Evolutionary conservation across 2,888 invertebrate genomes (phyloP), one percentile per base, ranked within the genome.

Genomic region (Agrotis segetum): DNA sequence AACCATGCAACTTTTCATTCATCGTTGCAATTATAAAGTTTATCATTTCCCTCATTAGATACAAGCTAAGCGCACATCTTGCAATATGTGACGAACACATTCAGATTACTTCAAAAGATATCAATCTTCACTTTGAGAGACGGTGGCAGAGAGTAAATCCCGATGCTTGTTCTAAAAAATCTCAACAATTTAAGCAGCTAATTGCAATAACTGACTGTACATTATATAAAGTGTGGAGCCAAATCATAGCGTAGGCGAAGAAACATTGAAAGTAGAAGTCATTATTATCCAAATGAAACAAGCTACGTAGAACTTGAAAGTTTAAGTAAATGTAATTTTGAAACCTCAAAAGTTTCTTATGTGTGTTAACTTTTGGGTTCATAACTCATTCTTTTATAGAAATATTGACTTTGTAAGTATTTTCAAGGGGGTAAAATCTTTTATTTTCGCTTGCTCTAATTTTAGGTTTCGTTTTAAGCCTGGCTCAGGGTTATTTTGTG

Each of bases 371-470:
- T 72, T 72, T 74, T 1, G 11, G 34, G 29, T 74, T 40, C 34
- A 24, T 24, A 50, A 72, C 46, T 50, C 24, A 65, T 65, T 72
- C 34, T 74, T 66, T 40, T 74, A 58, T 24, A 66, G 50, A 58
- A 40, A 66, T 52, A 74, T 58, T 58, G 19, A 46, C 50, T 67
- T 59, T 40, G 13, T 50, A n/a, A 19, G 21, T 21, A 16, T 60
- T 60, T 3, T 60, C n/a, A 4, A 19, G n/a, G 16, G 2, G 2
- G 9, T 46, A 44, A 46, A 46, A 14, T 3, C 13, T 19, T 65
- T 29, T 9, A 55, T 34, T 29, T 29, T 55, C 55, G 13, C 11
- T 13, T 29, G 11, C 13, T 13, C 5, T 5, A 29, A n/a, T 13
- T 16, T 56, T 34, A 14, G 13, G 2, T 56, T 34, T 34, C 29